Evolutionary conservation across 2,888 invertebrate genomes (phyloP).

Genomic region (Meiosimyza platycephala): DNA sequence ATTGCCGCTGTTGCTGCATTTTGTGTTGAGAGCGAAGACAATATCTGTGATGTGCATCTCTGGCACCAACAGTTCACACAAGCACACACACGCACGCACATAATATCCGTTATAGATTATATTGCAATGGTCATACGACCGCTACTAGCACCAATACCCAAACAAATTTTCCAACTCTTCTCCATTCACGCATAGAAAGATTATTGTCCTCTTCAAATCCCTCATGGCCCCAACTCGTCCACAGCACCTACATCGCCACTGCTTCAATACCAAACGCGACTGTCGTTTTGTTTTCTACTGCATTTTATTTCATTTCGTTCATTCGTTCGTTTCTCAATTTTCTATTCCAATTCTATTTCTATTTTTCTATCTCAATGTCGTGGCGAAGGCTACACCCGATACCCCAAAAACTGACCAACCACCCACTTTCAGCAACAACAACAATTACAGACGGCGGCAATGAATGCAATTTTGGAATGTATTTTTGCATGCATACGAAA

Average conservation of each 20-base stretch:
- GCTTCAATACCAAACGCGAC: neutral
- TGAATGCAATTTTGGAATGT: slow-evolving; percentile 48
- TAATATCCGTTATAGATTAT: slow-evolving; percentile 48
- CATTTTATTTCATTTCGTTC: slow-evolving; percentile 23
- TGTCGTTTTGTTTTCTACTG: slow-evolving; percentile 17
- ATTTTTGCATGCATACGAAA: slow-evolving; percentile 48
- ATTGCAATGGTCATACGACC: slow-evolving; percentile 14
- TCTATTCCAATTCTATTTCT: slow-evolving; percentile 28
- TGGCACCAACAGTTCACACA: slow-evolving; percentile 20
- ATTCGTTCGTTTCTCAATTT: slow-evolving; percentile 28
- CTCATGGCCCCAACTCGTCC: too few species aligned
- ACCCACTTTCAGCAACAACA: slow-evolving; percentile 13
- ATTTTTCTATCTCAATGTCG: slow-evolving; percentile 23
- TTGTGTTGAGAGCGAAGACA: slow-evolving; percentile 43
- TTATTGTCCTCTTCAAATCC: too few species aligned
- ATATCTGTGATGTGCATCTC: slow-evolving; percentile 38
- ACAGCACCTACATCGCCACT: too few species aligned
- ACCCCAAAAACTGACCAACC: neutral
- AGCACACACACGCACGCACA: slow-evolving; percentile 20
- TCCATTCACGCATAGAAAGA: too few species aligned
- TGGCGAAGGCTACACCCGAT: slow-evolving; percentile 37
- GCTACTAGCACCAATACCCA: neutral
- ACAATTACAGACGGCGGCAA: neutral
- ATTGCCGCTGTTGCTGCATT: neutral
- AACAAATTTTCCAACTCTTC: too few species aligned